These are phyloP conservation scores for Buteo buteo DNA, from an alignment of 2,113 vertebrate species.

Conservation along the genomic window DNA sequence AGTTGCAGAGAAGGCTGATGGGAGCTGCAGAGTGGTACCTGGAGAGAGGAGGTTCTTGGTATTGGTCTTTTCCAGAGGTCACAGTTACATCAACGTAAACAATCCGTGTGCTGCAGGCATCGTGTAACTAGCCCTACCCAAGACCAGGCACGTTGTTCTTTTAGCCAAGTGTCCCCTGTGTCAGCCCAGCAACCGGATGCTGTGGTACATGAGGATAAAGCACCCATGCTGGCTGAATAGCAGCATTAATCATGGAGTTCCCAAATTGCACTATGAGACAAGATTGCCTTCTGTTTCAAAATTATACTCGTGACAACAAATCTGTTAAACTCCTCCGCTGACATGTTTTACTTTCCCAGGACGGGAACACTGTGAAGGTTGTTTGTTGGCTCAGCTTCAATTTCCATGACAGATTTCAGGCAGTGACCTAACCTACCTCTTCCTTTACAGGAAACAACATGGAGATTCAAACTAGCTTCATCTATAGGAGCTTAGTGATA, in stretches of 20 bases:
- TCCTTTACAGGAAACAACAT: not conserved
- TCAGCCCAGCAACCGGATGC: not conserved
- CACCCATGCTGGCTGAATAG: slow-evolving; percentile 21
- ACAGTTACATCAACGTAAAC: not conserved
- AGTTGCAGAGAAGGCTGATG: not conserved
- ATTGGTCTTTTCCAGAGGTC: not conserved
- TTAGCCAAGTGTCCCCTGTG: not conserved
- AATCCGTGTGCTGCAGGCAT: not conserved
- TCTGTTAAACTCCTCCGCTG: slow-evolving; percentile 67
- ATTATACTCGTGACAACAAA: slow-evolving; percentile 66
- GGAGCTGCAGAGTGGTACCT: not conserved
- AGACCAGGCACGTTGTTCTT: not conserved
- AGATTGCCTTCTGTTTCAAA: slow-evolving; percentile 71
- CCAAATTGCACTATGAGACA: slow-evolving; percentile 44
- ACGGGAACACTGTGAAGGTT: slow-evolving; percentile 52
- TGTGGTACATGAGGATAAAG: not conserved
- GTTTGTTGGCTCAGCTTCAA: slow-evolving; percentile 28
- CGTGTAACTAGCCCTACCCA: not conserved
- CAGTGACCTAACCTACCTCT: not conserved
- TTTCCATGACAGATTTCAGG: not conserved
- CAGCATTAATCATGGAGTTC: slow-evolving; percentile 53
- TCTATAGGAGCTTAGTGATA: not conserved
- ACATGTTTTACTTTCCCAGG: slow-evolving; percentile 61
- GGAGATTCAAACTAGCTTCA: not conserved
- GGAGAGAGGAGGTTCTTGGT: not conserved